phyloP scores from a whole-genome alignment of 2,113 vertebrate genomes.

The Melanostigma gelatinosum region DNA sequence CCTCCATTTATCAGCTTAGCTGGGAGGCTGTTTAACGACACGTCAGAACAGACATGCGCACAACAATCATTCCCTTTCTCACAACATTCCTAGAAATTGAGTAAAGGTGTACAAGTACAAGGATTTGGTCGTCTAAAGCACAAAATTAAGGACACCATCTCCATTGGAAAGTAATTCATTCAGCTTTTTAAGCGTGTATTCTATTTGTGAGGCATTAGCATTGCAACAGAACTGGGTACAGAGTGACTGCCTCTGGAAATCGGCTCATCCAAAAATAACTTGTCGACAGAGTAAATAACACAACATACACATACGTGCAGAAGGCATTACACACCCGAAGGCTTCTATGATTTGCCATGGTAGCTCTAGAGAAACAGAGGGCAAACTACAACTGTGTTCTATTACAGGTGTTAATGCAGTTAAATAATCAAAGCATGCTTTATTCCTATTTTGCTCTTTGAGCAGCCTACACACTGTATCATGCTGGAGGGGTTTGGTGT shows the following conservation, averaged over 20 bases:
- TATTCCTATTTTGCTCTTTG: neutral
- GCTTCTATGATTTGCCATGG: neutral
- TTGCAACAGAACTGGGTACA: neutral
- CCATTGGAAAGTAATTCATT: neutral
- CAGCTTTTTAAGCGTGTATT: neutral
- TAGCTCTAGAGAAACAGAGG: neutral
- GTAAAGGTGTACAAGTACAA: neutral
- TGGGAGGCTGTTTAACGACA: conserved; percentile 79
- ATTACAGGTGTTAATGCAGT: neutral
- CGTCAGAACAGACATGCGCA: conserved; percentile 1
- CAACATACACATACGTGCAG: neutral
- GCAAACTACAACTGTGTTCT: neutral
- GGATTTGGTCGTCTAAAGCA: neutral
- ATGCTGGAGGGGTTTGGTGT: neutral
- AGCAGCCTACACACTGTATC: neutral
- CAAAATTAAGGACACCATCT: neutral
- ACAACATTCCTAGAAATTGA: neutral
- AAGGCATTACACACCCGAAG: neutral
- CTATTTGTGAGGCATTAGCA: neutral
- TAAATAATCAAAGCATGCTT: neutral
- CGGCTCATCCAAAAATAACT: conserved; percentile 47
- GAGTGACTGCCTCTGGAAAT: conserved; percentile 16
- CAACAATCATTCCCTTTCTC: neutral
- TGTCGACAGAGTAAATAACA: conserved; percentile 13
- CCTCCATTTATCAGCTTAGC: conserved; percentile 89